Conservation (phyloP, 2,888 invertebrate species). For the Melanophora roralis region DNA sequence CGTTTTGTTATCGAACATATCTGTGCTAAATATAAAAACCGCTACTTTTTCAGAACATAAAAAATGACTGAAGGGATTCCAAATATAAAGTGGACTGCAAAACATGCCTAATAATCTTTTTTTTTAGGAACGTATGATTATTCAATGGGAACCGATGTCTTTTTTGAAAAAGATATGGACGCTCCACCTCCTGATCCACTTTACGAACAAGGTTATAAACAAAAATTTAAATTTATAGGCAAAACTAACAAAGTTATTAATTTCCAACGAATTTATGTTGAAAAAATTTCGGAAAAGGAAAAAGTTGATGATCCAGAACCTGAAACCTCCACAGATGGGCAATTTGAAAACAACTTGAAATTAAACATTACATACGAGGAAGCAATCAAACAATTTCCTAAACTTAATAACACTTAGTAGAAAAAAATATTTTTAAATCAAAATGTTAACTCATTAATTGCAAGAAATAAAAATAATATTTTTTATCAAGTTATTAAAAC, state of each 20-base stretch:
- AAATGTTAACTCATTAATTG: too few relatives aligned
- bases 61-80: too few relatives aligned
- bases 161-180: conserved; percentile 83
- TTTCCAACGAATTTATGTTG: conserved; percentile 83
- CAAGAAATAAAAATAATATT: too few relatives aligned
- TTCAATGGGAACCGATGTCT: conserved; percentile 84
- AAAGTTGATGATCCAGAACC: conserved; percentile 4
- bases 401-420: conserved; percentile 50
- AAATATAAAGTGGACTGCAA: too few relatives aligned
- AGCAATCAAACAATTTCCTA: conserved; percentile 71
- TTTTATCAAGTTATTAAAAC: too few relatives aligned
- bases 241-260: conserved; percentile 83
- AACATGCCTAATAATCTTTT: neutral
- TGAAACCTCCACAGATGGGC: conserved; percentile 5
- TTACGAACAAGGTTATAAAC: conserved; percentile 80
- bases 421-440: conserved; percentile 42
- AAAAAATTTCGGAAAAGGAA: conserved; percentile 63
- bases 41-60: too few relatives aligned
- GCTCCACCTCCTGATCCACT: conserved; percentile 77
- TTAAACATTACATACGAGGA: conserved; percentile 72
- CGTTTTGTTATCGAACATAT: too few relatives aligned
- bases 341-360: conserved; percentile 56
- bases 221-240: conserved; percentile 80
- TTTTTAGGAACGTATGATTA: conserved; percentile 82
- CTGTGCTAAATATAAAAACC: too few relatives aligned